phyloP scores from a whole-genome alignment of 2,888 invertebrate species.

The Carpatolechia fugitivella region DNA sequence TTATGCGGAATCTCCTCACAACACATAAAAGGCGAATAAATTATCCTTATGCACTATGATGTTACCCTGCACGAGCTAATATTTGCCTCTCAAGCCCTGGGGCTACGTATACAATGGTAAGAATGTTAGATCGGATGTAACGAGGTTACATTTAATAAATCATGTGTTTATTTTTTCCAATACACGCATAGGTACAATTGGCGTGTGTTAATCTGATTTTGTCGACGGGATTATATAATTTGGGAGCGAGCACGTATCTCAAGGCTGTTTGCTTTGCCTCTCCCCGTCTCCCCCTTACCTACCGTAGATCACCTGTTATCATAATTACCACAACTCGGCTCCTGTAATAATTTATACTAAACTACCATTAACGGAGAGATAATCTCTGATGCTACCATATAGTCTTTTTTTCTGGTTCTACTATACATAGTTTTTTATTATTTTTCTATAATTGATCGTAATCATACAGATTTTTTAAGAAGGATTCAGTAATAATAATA shows the following conservation, averaged over 20 bases:
- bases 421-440: too few relatives aligned
- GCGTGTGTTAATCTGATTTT: constrained; percentile 34
- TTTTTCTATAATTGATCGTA: too few relatives aligned
- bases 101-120: too few relatives aligned
- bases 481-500: too few relatives aligned
- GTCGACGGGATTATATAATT: constrained; percentile 35
- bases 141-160: constrained; percentile 1
- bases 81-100: not conserved
- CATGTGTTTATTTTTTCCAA: constrained; percentile 14
- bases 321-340: constrained; percentile 27
- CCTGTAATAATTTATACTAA: constrained; percentile 11
- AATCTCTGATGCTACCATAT: not conserved
- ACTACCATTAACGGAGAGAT: constrained; percentile 4
- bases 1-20: constrained; percentile 1
- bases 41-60: not conserved
- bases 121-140: not conserved
- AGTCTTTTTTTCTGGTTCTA: too few relatives aligned
- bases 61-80: not conserved
- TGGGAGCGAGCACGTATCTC: constrained; percentile 23
- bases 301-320: constrained; percentile 22
- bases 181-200: constrained; percentile 9
- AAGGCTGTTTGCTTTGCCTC: constrained; percentile 27
- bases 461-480: too few relatives aligned
- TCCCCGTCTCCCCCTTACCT: constrained; percentile 10
- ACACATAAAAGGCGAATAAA: not conserved